Evolutionary conservation across 35 echinoderm and acorn worm genomes (phyloP).

Genomic region (Ptychodera flava): DNA sequence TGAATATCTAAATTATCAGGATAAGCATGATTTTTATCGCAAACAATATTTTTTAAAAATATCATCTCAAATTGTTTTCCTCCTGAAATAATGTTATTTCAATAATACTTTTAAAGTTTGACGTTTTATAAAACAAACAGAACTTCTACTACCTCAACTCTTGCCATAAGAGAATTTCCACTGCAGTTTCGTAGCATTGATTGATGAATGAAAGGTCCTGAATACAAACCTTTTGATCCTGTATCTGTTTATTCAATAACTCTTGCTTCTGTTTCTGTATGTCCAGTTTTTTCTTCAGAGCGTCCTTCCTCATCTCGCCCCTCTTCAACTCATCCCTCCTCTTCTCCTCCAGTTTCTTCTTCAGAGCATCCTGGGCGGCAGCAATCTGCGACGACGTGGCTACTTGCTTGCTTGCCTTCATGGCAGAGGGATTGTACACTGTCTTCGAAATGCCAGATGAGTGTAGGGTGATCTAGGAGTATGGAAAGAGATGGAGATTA

Average conservation of each 20-base stretch:
- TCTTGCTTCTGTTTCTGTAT: conserved; percentile 87
- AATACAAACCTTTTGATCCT: conserved; percentile 98
- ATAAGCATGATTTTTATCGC: too few relatives aligned
- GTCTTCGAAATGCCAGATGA: conserved; percentile 69
- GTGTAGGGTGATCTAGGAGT: not conserved
- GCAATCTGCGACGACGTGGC: conserved; percentile 47
- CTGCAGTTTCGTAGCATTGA: too few relatives aligned
- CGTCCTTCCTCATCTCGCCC: not conserved
- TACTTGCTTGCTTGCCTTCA: conserved; percentile 14
- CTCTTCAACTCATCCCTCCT: conserved; percentile 57
- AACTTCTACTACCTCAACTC: too few relatives aligned
- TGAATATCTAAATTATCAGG: too few relatives aligned
- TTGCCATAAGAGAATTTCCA: too few relatives aligned
- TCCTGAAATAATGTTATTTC: too few relatives aligned
- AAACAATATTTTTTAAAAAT: too few relatives aligned
- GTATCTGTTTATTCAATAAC: conserved; percentile 62
- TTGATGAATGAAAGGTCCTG: not conserved
- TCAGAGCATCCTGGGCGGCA: conserved; percentile 65
- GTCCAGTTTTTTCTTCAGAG: not conserved
- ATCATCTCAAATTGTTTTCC: too few relatives aligned
- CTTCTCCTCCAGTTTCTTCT: conserved; percentile 71
- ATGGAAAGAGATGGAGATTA: too few relatives aligned
- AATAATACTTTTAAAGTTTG: too few relatives aligned
- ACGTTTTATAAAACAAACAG: too few relatives aligned
- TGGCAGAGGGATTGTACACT: conserved; percentile 53